Base-by-base conservation (phyloP, 1,140 invertebrate species). In the Gryon sp. region DNA sequence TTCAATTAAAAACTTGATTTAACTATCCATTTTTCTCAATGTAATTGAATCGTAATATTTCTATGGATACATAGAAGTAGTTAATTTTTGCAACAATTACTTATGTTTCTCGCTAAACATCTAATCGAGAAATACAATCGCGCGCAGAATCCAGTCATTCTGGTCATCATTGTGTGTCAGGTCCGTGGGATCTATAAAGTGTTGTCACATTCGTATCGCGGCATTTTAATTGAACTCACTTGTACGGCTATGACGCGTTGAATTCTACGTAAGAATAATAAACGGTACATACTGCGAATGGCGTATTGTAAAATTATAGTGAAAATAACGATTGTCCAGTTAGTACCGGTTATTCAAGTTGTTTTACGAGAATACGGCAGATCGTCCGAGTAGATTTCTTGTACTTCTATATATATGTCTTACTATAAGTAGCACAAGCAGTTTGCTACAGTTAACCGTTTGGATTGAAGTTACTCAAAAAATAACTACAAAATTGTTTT, bases 191-290 rank as follows among this genome's bases (percentile, higher is more conserved):
- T 50, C 45, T 50, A 19, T 11, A 16, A 9, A n/a, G 32, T 14
- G 60, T 19, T 52, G 45, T 52, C 60, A 32, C 60, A 63, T 43
- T 63, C 22, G 15, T 11, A 14, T 32, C 36, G 60, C 60, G 60
- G 60, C 46, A 63, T 52, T 63, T 63, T 63, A 63, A 63, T 63
- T 63, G 60, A 52, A 52, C 45, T 32, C 46, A 62, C 43, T 62
- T 50, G 46, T 15, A 18, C 7, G 16, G 3, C 7, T 6, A n/a
- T 14, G 59, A 57, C 36, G 36, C 30, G 45, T 63, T 20, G 36
- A 52, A 15, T 62, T 63, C 46, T 32, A 52, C 36, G 60, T 52
- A 63, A 50, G 46, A 48, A 46, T 48, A 62, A 62, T 40, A 48
- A 62, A 62, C 43, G 6, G 14, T 40, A 32, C 30, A 16, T 38